Conservation (phyloP, 1,140 invertebrate species). For the Heliconius melpomene region DNA sequence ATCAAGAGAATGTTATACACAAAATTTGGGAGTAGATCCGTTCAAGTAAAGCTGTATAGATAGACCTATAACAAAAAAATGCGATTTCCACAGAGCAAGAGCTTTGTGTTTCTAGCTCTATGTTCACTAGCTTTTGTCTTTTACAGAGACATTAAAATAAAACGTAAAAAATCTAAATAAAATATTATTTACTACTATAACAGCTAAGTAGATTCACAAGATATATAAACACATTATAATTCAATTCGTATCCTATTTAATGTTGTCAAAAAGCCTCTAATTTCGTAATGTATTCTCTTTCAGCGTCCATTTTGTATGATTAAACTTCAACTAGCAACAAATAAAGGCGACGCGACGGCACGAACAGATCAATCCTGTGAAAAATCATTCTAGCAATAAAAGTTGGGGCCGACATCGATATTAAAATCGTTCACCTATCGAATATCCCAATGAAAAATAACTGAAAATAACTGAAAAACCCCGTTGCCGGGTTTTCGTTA, state of each 20-base stretch:
- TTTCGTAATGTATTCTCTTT: constrained; percentile 17
- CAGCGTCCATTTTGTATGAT: constrained; percentile 15
- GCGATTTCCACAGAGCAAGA: no score
- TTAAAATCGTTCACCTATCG: constrained; percentile 46
- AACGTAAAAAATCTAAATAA: no score
- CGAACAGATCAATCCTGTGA: constrained; percentile 29
- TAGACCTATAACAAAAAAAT: no score
- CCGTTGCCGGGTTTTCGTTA: constrained; percentile 48
- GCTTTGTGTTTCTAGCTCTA: no score
- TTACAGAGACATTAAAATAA: no score
- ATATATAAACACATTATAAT: not conserved
- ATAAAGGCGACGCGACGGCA: not conserved
- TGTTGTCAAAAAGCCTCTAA: constrained; percentile 16
- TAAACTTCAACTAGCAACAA: constrained; percentile 4
- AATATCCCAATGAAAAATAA: constrained; percentile 45
- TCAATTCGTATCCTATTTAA: not conserved
- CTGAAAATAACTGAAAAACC: constrained; percentile 41
- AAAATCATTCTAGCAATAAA: constrained; percentile 32
- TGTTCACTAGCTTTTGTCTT: no score
- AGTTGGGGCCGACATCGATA: constrained; percentile 39
- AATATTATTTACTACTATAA: not conserved
- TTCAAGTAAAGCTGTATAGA: no score
- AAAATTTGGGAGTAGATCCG: no score
- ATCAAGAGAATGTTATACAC: no score
- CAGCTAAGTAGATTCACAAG: not conserved